Evolutionary conservation across 2,888 invertebrate genomes (phyloP).

Genomic region (Drosophila nigritarsus): DNA sequence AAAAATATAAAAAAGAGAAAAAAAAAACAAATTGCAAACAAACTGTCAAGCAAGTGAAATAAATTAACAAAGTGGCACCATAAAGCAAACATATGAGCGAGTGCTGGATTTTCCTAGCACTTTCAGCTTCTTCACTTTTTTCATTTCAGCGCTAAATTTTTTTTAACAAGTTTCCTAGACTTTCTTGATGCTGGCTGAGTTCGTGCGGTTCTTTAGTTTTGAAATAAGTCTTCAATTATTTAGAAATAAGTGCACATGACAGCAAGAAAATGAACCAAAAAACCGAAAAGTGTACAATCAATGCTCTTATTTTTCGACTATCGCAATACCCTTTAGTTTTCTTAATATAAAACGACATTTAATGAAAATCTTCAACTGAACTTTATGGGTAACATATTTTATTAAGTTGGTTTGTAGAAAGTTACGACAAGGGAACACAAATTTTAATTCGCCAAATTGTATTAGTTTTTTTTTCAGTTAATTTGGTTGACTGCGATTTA

Average conservation of each 20-base stretch:
- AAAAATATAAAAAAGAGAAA: slow-evolving; percentile 32
- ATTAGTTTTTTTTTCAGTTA: background rate
- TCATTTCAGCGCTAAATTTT: slow-evolving; percentile 25
- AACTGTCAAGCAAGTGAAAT: slow-evolving; percentile 79
- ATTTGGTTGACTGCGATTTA: background rate
- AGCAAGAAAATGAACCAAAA: slow-evolving; percentile 52
- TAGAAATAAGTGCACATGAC: slow-evolving; percentile 75
- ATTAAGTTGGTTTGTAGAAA: no score
- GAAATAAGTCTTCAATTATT: slow-evolving; percentile 75
- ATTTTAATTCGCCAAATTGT: background rate
- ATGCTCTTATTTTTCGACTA: slow-evolving; percentile 17
- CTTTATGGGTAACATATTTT: background rate
- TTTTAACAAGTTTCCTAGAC: slow-evolving; percentile 38
- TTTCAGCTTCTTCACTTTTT: slow-evolving; percentile 16
- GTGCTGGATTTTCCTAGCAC: slow-evolving; percentile 63
- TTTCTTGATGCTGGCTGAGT: slow-evolving; percentile 19
- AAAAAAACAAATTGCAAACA: slow-evolving; percentile 52
- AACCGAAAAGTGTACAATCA: slow-evolving; percentile 28
- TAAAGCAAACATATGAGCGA: slow-evolving; percentile 76
- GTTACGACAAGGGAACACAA: background rate
- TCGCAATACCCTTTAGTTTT: slow-evolving; percentile 36
- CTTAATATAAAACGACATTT: background rate
- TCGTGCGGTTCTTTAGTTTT: slow-evolving; percentile 41
- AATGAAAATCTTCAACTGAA: background rate
- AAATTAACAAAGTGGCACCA: slow-evolving; percentile 78